Percentiles rank a stretch among this genome's conserved stretches.
These are phyloP conservation scores for Myotis vivesi DNA, from an alignment of 2,797 vertebrate genomes.

Conservation along the genomic window DNA sequence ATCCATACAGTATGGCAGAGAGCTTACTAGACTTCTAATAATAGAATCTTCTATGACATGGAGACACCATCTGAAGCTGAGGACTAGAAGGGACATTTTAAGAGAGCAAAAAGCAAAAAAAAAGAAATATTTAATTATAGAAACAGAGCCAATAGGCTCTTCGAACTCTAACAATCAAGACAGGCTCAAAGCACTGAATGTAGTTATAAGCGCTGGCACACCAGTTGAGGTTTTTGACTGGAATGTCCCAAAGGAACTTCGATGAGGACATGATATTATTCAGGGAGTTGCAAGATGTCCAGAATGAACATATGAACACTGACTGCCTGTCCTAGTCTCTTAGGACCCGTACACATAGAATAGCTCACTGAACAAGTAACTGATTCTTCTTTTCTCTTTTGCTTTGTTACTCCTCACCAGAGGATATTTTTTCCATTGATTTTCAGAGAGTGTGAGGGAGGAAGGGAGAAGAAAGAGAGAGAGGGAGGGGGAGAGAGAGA, in stretches of 20 bases:
- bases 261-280: slow-evolving; percentile 82
- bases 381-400: no score
- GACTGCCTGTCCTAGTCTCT: slow-evolving; percentile 90
- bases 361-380: slow-evolving; percentile 92
- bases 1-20: slow-evolving; percentile 89
- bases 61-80: slow-evolving; percentile 77
- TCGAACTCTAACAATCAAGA: slow-evolving; percentile 72
- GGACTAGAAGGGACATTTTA: slow-evolving; percentile 53
- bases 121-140: slow-evolving; percentile 78
- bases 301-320: slow-evolving; percentile 90
- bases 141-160: slow-evolving; percentile 76
- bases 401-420: no score
- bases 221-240: slow-evolving; percentile 84
- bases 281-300: slow-evolving; percentile 89
- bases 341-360: slow-evolving; percentile 89
- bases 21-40: slow-evolving; percentile 91
- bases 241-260: not conserved
- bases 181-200: slow-evolving; percentile 80
- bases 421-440: no score
- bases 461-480: no score
- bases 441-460: no score
- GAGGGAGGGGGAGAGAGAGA: no score
- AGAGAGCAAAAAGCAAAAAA: slow-evolving; percentile 60
- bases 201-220: slow-evolving; percentile 80
- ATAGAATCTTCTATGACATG: slow-evolving; percentile 84